Conservation (phyloP, 2,113 vertebrate genomes). For the Gymnocephalus cernua region DNA sequence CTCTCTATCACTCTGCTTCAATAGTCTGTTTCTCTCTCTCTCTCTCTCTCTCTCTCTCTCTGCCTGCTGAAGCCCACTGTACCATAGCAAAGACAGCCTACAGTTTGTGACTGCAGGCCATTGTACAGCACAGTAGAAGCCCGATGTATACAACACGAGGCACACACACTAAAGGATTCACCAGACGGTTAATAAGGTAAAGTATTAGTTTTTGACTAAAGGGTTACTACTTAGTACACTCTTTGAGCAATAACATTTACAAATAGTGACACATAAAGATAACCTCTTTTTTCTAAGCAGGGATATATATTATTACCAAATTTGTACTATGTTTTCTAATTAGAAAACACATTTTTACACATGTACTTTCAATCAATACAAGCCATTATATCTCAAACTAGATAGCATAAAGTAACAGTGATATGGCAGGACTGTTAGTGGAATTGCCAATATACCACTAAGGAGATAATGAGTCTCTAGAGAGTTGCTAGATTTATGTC, state of each 20-base stretch:
- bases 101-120: conserved; percentile 25
- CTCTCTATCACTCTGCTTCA: conserved; percentile 26
- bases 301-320: background rate
- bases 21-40: conserved; percentile 16
- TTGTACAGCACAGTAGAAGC: conserved; percentile 6
- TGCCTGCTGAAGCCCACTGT: conserved; percentile 45
- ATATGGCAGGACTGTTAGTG: background rate
- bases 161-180: conserved; percentile 8
- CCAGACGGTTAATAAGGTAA: background rate
- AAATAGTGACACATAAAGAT: too few species aligned
- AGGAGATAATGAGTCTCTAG: conserved; percentile 11
- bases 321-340: background rate
- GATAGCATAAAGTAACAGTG: background rate
- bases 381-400: background rate
- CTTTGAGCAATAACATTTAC: too few species aligned
- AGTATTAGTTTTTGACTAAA: background rate
- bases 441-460: background rate
- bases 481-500: conserved; percentile 36
- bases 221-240: background rate
- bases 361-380: background rate
- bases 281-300: too few species aligned
- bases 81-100: conserved; percentile 36
- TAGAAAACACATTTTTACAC: background rate
- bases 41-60: conserved; percentile 25
- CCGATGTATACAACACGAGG: conserved; percentile 6